Conservation (phyloP, 2,888 invertebrate species). For the Ochropleura plecta region DNA sequence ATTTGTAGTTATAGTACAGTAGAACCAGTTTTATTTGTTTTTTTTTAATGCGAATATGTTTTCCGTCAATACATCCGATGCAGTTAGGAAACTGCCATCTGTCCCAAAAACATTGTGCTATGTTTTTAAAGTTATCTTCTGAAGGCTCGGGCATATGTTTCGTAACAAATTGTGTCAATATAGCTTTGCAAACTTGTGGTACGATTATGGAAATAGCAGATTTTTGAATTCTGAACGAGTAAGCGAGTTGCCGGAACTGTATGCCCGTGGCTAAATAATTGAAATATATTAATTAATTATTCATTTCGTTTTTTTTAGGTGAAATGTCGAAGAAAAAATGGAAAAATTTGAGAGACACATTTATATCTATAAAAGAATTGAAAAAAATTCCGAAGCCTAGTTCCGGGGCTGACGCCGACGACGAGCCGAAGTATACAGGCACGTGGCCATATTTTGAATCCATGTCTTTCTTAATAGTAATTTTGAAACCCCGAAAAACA, state of each 20-base stretch:
- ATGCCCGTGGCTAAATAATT: conserved; percentile 59
- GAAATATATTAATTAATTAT: no score
- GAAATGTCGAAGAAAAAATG: conserved; percentile 60
- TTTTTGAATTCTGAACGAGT: conserved; percentile 60
- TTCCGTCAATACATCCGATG: conserved; percentile 56
- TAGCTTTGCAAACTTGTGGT: no score
- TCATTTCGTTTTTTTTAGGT: conserved; percentile 56
- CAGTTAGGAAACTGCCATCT: conserved; percentile 58
- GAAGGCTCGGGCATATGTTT: no score
- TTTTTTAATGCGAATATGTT: conserved; percentile 53
- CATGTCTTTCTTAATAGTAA: conserved; percentile 59
- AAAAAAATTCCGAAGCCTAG: conserved; percentile 59
- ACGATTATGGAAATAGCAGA: conserved; percentile 61
- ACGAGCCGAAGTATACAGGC: conserved; percentile 61
- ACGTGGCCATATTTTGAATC: conserved; percentile 61
- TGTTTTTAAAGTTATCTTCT: no score
- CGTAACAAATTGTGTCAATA: no score
- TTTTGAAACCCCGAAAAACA: conserved; percentile 61
- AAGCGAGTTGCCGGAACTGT: conserved; percentile 58
- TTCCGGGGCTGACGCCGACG: conserved; percentile 56
- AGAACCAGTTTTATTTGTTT: conserved; percentile 36
- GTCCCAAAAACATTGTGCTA: no score
- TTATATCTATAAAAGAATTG: conserved; percentile 59
- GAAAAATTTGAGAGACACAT: conserved; percentile 63
- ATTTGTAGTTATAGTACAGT: conserved; percentile 54